A percentile compares a stretch with the other conserved stretches of the same genome.
Conservation (phyloP, 1,140 invertebrate species). For the Panagrolaimus sp. region DNA sequence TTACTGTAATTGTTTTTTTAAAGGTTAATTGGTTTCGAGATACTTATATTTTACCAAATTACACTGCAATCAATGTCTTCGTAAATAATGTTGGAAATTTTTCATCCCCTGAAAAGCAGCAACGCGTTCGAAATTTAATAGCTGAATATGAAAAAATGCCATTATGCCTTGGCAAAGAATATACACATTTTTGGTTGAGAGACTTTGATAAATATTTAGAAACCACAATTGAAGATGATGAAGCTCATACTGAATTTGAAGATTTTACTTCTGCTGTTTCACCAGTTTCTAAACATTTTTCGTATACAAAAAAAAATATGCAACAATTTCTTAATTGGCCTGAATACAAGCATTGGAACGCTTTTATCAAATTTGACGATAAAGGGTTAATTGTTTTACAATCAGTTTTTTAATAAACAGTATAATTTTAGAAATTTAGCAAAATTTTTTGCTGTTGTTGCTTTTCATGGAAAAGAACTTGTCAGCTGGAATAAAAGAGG, state of each 20-base stretch:
- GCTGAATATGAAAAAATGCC: constrained; percentile 37
- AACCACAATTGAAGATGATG: background rate
- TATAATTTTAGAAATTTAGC: too few species aligned
- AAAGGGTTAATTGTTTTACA: background rate
- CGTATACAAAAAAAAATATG: constrained; percentile 32
- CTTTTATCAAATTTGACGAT: constrained; percentile 36
- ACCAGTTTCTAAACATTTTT: background rate
- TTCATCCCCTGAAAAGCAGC: constrained; percentile 20
- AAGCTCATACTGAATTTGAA: background rate
- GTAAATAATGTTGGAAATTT: constrained; percentile 43
- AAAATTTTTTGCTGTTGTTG: constrained; percentile 42
- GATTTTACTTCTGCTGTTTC: background rate
- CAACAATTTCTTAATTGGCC: constrained; percentile 43
- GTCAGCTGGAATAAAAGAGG: constrained; percentile 38
- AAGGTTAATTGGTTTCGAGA: background rate
- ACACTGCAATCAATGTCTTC: constrained; percentile 44
- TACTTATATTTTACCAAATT: constrained; percentile 42
- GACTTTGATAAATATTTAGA: constrained; percentile 38
- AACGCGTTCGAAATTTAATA: constrained; percentile 28
- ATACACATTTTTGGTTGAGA: constrained; percentile 48
- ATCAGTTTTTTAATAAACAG: too few species aligned
- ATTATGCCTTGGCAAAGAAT: constrained; percentile 40
- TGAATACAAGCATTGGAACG: constrained; percentile 51
- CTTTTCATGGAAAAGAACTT: constrained; percentile 41
- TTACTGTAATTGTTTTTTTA: background rate